Conservation (phyloP, 2,888 invertebrate genomes). For the Dynastes maya region DNA sequence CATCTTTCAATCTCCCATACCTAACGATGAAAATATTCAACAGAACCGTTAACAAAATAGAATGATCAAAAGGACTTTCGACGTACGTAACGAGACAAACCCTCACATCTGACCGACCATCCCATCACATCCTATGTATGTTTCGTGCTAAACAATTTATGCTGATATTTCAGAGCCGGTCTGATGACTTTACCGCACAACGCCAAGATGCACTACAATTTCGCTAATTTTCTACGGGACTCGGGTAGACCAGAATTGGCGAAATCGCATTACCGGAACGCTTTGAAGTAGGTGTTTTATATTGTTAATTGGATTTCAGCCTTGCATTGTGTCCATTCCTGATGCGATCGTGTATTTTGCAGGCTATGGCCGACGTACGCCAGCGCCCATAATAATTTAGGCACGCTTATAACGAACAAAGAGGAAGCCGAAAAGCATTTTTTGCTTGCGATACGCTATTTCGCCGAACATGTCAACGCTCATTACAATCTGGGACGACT, state of each 20-base stretch:
- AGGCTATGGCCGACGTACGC: slow-evolving; percentile 90
- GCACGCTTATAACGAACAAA: slow-evolving; percentile 81
- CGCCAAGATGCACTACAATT: slow-evolving; percentile 93
- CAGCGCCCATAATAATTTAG: slow-evolving; percentile 90
- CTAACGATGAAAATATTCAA: neutral
- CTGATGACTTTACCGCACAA: slow-evolving; percentile 86
- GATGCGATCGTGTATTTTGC: slow-evolving; percentile 60
- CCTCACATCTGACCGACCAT: too few relatives aligned
- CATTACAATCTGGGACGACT: slow-evolving; percentile 89
- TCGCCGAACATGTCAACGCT: slow-evolving; percentile 85
- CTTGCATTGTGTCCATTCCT: slow-evolving; percentile 26
- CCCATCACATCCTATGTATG: too few relatives aligned
- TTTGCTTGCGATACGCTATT: slow-evolving; percentile 81
- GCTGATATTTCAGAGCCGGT: slow-evolving; percentile 78
- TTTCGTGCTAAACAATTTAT: slow-evolving; percentile 19
- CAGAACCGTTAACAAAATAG: too few relatives aligned
- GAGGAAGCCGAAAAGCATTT: slow-evolving; percentile 85
- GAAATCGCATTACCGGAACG: slow-evolving; percentile 84
- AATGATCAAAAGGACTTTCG: too few relatives aligned
- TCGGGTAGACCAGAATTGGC: slow-evolving; percentile 82
- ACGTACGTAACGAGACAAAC: neutral
- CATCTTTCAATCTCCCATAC: neutral
- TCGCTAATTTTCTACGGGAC: slow-evolving; percentile 88
- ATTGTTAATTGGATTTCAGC: slow-evolving; percentile 43
- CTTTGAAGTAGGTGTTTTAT: slow-evolving; percentile 78